These are phyloP conservation scores for Ashinkailepas kermadecensis DNA, from an alignment of 2,888 invertebrate genomes.

Conservation along the genomic window DNA sequence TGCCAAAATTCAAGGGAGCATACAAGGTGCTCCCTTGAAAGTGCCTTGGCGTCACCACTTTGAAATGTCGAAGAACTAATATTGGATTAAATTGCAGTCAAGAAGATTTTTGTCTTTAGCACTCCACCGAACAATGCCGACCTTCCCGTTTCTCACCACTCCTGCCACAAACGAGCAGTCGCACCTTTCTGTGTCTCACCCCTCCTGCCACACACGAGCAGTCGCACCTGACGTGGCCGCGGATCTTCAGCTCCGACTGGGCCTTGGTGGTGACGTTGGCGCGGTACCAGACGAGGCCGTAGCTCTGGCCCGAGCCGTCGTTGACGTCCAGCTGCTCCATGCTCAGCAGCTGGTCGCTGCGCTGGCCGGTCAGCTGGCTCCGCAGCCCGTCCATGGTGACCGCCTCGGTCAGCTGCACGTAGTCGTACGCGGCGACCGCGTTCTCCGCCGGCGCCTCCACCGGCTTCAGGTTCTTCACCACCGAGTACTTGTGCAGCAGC, in stretches of 20 bases:
- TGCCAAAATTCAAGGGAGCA: too few relatives aligned
- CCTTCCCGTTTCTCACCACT: too few relatives aligned
- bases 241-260: conserved; percentile 21
- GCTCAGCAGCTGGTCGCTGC: conserved; percentile 8
- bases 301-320: conserved; percentile 49
- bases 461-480: neutral
- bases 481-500: conserved; percentile 26
- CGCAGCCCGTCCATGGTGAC: neutral
- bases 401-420: conserved; percentile 22
- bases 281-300: conserved; percentile 51
- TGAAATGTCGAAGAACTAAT: too few relatives aligned
- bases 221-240: conserved; percentile 23
- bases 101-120: too few relatives aligned
- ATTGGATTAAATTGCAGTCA: too few relatives aligned
- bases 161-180: too few relatives aligned
- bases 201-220: neutral
- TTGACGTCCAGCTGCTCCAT: conserved; percentile 33
- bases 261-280: conserved; percentile 36
- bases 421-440: conserved; percentile 27
- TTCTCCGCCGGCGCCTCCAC: conserved; percentile 23
- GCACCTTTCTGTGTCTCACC: neutral
- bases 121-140: too few relatives aligned
- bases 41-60: too few relatives aligned
- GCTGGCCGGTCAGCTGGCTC: neutral
- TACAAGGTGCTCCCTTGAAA: too few relatives aligned